Conservation (phyloP, 2,797 vertebrate genomes). For the Enteromius thamalakanensis region DNA sequence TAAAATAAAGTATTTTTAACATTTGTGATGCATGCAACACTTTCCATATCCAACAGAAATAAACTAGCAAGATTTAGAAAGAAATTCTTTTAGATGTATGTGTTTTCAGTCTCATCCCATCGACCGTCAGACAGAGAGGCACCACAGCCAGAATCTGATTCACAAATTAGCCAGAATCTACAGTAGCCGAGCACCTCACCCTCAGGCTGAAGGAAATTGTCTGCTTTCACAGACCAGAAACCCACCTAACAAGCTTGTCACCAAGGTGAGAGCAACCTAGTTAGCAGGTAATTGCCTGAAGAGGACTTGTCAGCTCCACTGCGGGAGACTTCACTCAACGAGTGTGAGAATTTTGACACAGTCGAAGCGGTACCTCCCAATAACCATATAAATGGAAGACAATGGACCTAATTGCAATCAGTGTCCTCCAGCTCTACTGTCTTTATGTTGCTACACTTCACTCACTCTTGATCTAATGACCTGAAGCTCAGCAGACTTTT, state of each 20-base stretch:
- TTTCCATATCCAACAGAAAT: background rate
- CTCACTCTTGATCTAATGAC: slow-evolving; percentile 44
- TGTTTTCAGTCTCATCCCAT: background rate
- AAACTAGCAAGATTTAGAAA: background rate
- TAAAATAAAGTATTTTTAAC: background rate
- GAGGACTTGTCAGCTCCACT: slow-evolving; percentile 65
- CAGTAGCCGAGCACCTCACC: slow-evolving; percentile 55
- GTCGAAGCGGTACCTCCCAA: slow-evolving; percentile 71
- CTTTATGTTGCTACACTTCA: slow-evolving; percentile 60
- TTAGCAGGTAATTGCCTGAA: slow-evolving; percentile 89
- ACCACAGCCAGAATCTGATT: background rate
- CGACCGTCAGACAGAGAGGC: background rate
- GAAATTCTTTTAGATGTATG: background rate
- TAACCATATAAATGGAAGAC: slow-evolving; percentile 86
- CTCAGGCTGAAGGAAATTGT: slow-evolving; percentile 78
- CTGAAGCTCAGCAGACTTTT: slow-evolving; percentile 62
- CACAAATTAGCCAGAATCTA: slow-evolving; percentile 63
- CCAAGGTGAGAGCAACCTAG: slow-evolving; percentile 82
- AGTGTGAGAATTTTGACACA: slow-evolving; percentile 82
- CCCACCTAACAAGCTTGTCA: slow-evolving; percentile 80
- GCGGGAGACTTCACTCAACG: slow-evolving; percentile 69
- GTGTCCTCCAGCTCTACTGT: slow-evolving; percentile 60
- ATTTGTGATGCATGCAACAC: background rate
- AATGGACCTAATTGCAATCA: slow-evolving; percentile 79
- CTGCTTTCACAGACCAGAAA: slow-evolving; percentile 69